A percentile compares a stretch with the other conserved stretches of the same genome.
Evolutionary conservation across 2,797 vertebrate species (phyloP).

Genomic region (Netta rufina): DNA sequence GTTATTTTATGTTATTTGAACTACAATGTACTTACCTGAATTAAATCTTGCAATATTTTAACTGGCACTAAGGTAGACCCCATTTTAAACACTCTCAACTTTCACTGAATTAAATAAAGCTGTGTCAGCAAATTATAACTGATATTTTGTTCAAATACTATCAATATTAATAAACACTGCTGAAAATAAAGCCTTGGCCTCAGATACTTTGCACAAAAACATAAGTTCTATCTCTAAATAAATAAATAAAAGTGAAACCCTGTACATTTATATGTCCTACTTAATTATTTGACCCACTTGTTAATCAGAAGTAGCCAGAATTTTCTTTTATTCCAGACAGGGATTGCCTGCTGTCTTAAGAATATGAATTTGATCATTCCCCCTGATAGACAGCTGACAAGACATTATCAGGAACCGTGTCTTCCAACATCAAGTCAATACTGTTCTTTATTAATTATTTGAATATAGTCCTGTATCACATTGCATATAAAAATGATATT

Average conservation of each 20-base stretch:
- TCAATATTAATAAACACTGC: not conserved
- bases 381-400: constrained; percentile 38
- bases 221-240: not conserved
- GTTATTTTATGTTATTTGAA: not conserved
- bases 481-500: not conserved
- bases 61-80: not conserved
- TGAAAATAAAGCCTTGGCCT: not conserved
- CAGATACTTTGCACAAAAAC: not conserved
- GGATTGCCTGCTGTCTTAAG: not conserved
- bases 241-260: not conserved
- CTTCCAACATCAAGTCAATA: not conserved
- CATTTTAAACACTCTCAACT: not conserved
- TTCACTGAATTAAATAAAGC: not conserved
- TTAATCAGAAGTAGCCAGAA: constrained; percentile 53
- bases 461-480: not conserved
- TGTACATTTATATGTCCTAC: constrained; percentile 41
- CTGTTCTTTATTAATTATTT: not conserved
- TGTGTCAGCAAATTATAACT: not conserved
- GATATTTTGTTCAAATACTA: not conserved
- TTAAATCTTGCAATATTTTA: not conserved
- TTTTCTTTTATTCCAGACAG: constrained; percentile 36
- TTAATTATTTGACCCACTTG: constrained; percentile 68
- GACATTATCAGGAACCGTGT: constrained; percentile 7
- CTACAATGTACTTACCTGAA: not conserved
- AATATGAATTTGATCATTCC: constrained; percentile 18